These are phyloP conservation scores for Ochotona princeps DNA, from an alignment of 2,113 vertebrate species.

Conservation along the genomic window DNA sequence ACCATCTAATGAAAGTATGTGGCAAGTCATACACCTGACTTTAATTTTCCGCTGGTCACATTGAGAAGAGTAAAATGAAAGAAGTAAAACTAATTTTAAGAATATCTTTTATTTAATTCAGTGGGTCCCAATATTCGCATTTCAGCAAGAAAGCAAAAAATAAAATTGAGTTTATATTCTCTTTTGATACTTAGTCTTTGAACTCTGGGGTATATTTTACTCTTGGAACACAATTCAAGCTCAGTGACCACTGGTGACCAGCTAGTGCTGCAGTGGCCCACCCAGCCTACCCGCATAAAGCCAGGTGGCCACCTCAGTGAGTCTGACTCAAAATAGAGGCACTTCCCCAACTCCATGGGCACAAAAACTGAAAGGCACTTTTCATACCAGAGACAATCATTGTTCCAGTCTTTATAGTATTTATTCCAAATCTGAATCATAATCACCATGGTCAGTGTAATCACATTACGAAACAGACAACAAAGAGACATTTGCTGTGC, in stretches of 20 bases:
- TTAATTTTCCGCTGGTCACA: background rate
- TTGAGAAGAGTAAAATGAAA: background rate
- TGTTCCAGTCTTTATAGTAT: background rate
- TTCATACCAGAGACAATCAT: background rate
- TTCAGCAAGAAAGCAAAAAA: background rate
- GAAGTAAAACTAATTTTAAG: background rate
- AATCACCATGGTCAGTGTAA: background rate
- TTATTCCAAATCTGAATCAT: background rate
- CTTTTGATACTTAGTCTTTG: background rate
- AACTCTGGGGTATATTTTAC: background rate
- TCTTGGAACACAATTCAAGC: background rate
- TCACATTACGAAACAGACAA: conserved; percentile 16
- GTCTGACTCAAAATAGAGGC: background rate
- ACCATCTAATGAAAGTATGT: background rate
- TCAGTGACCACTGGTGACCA: background rate
- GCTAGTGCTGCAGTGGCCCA: rapidly evolving
- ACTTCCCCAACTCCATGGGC: background rate
- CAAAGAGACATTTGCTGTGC: background rate
- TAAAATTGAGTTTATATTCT: background rate
- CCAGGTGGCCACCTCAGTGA: background rate
- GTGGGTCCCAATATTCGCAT: background rate
- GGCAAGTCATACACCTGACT: background rate
- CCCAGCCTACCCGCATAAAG: background rate
- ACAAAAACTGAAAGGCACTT: conserved; percentile 13
- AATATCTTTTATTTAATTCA: conserved; percentile 12